Base-by-base conservation (phyloP, 2,113 vertebrate species). In the Globicephala melas region DNA sequence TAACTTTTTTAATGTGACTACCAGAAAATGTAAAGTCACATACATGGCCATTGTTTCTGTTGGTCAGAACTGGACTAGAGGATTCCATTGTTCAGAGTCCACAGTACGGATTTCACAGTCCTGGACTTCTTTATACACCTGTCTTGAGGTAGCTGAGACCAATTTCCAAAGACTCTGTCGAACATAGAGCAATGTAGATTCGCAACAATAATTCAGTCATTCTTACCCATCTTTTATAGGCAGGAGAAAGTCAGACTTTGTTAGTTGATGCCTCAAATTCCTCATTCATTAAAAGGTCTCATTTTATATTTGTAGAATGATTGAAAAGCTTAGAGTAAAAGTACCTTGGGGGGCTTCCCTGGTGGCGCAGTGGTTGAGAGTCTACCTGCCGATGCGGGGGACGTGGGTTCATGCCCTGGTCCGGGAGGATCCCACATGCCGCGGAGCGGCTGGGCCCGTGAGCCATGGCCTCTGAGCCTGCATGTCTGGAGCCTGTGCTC, bases 291-390 rank as follows among this genome's bases (percentile, higher is more conserved):
- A 31, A 31, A 73, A 74, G 25, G 15, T 6, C 9, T 94, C 91
- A 55, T 84, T 86, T 68, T 81, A 58, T 63, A 86, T 14, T 82
- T 95, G 17, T 26, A 62, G 23, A 88, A 87, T 93, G n/a, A 44
- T 70, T 92, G 14, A 93, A 89, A 91, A 14, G 10, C 28, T 96
- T 87, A 84, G 6, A 87, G 68, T 77, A 90, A 95, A 96, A 94
- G 38, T 84, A 55, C 28, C 53, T 84, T 41, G 47, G 63, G 47
- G 47, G 47, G 12, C 47, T 13, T 50, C 47, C 47, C 47, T 13
- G 47, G 47, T 50, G 47, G 47, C 3, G 3, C 47, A 50, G 47
- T 50, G 47, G 47, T 13, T 50, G 47, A 50, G 47, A 50, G 47
- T 50, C 47, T 2, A 11, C 47, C 47, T 47, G 47, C 47, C 2